Evolutionary conservation across 2,113 vertebrate species (phyloP).

Genomic region (Varanus komodoensis): DNA sequence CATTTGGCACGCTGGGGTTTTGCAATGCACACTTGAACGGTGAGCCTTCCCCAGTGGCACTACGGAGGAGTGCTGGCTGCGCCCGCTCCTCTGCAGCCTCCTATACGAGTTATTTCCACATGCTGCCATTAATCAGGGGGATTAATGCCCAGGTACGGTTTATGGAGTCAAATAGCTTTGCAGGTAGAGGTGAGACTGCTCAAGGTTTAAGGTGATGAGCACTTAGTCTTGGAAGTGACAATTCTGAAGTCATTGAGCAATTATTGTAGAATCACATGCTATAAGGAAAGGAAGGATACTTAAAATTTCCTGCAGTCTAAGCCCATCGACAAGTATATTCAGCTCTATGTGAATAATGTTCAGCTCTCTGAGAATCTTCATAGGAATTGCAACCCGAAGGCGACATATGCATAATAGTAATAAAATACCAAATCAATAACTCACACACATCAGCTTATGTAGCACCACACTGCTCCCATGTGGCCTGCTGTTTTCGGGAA

Average conservation of each 20-base stretch:
- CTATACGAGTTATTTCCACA: constrained; percentile 13
- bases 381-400: neutral
- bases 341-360: no score
- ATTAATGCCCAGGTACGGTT: neutral
- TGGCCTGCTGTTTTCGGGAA: neutral
- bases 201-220: neutral
- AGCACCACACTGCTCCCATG: neutral
- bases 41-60: neutral
- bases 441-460: neutral
- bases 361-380: neutral
- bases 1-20: constrained; percentile 31
- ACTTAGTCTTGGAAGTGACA: constrained; percentile 16
- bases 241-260: neutral
- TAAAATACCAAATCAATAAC: no score
- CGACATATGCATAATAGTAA: no score
- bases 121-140: neutral
- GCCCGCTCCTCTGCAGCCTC: neutral
- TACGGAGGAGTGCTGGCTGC: neutral
- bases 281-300: neutral
- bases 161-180: constrained; percentile 8
- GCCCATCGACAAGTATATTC: neutral
- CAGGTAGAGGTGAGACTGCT: neutral
- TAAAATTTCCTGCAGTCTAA: neutral
- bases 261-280: neutral
- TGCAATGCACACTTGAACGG: neutral